Conservation (phyloP, 2,888 invertebrate species). For the Stenoptilia bipunctidactyla region DNA sequence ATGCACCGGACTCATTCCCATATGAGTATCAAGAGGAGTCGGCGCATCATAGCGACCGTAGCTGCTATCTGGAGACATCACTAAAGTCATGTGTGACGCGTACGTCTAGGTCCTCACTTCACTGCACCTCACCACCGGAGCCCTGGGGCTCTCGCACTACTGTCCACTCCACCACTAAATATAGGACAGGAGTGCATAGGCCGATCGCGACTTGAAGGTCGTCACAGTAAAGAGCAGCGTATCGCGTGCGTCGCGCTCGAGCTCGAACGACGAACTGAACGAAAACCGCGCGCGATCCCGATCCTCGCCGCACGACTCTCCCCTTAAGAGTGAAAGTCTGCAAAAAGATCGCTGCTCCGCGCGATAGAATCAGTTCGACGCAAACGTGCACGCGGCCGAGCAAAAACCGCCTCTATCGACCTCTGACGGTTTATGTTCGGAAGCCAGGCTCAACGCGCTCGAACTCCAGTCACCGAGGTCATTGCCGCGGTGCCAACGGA, state of each 20-base stretch:
- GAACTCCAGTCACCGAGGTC: conserved; percentile 87
- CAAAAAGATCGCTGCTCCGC: conserved; percentile 64
- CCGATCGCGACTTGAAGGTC: conserved; percentile 59
- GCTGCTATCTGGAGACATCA: conserved; percentile 79
- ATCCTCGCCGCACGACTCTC: conserved; percentile 47
- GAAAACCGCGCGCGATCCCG: conserved; percentile 55
- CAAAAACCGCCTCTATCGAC: conserved; percentile 63
- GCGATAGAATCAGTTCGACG: conserved; percentile 66
- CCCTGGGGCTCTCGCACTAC: conserved; percentile 35
- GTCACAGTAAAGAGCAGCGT: conserved; percentile 35
- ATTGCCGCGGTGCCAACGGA: conserved; percentile 76
- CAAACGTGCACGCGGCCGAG: conserved; percentile 40
- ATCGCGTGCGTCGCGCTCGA: conserved; percentile 59
- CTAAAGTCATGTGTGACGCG: conserved; percentile 50
- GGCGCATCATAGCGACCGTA: conserved; percentile 69
- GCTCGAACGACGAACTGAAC: conserved; percentile 73
- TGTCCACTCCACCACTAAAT: conserved; percentile 41
- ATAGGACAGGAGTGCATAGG: conserved; percentile 55
- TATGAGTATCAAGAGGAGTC: conserved; percentile 58
- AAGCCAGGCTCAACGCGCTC: conserved; percentile 80
- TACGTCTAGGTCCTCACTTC: conserved; percentile 40
- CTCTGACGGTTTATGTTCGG: conserved; percentile 62
- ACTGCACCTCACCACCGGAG: conserved; percentile 53
- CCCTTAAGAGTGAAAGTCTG: conserved; percentile 73
- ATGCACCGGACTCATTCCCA: conserved; percentile 48